A percentile compares a stretch with the other conserved stretches of the same genome.
Conservation (phyloP, 2,888 invertebrate species). For the Epistrophe eligans region DNA sequence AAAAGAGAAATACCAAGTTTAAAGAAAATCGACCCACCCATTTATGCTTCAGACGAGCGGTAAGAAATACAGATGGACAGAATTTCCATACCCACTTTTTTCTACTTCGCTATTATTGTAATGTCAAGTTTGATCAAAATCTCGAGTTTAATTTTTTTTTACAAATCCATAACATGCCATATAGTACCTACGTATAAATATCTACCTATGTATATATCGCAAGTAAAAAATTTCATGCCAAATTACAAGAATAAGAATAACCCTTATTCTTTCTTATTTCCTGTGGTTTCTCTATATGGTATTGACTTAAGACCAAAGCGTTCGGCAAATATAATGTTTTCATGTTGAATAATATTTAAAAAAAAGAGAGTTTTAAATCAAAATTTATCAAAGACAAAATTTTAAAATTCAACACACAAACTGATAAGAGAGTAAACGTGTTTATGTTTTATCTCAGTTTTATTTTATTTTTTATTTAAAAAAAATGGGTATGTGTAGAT, state of each 20-base stretch:
- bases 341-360: not conserved
- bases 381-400: slow-evolving; percentile 27
- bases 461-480: slow-evolving; percentile 7
- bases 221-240: not conserved
- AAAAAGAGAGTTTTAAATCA: not conserved
- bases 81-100: too few relatives aligned
- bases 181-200: too few relatives aligned
- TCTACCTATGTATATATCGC: too few relatives aligned
- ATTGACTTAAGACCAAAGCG: slow-evolving; percentile 33
- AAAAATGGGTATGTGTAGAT: not conserved
- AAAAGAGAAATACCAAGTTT: too few relatives aligned
- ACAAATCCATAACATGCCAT: too few relatives aligned
- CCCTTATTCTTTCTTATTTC: not conserved
- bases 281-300: slow-evolving; percentile 10
- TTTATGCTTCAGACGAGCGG: too few relatives aligned
- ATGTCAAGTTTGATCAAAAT: too few relatives aligned
- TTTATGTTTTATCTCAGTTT: slow-evolving; percentile 30
- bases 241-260: not conserved
- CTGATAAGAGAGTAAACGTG: slow-evolving; percentile 13
- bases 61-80: too few relatives aligned
- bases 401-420: not conserved
- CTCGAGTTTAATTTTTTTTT: too few relatives aligned
- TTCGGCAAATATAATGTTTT: not conserved
- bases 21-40: too few relatives aligned
- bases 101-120: too few relatives aligned